phyloP scores from a whole-genome alignment of 2,888 invertebrate genomes.

The Lydus trimaculatus region DNA sequence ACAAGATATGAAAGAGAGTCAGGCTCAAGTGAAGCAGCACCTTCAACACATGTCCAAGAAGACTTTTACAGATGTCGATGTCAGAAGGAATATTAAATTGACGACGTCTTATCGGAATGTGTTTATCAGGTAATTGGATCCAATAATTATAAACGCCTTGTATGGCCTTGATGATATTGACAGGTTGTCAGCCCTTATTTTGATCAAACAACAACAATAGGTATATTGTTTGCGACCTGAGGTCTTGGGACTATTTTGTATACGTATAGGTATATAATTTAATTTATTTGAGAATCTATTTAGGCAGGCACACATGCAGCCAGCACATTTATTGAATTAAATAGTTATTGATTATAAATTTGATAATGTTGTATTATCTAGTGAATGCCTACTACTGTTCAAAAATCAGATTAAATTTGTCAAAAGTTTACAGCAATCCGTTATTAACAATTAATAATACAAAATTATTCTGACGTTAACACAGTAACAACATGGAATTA shows the following conservation, averaged over 20 bases:
- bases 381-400: too few relatives aligned
- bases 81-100: slow-evolving; percentile 37
- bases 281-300: slow-evolving; percentile 1
- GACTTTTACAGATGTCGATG: slow-evolving; percentile 33
- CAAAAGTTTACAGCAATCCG: neutral
- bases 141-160: slow-evolving; percentile 45
- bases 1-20: neutral
- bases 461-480: slow-evolving; percentile 39
- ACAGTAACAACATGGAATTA: slow-evolving; percentile 46
- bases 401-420: neutral
- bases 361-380: neutral
- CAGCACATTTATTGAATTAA: too few relatives aligned
- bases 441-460: slow-evolving; percentile 33
- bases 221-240: neutral
- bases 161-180: slow-evolving; percentile 39
- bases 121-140: slow-evolving; percentile 49
- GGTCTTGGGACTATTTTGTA: neutral
- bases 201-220: slow-evolving; percentile 28
- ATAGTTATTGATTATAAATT: neutral
- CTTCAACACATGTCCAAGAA: slow-evolving; percentile 34
- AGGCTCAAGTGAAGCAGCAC: slow-evolving; percentile 9
- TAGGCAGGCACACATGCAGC: too few relatives aligned
- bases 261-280: too few relatives aligned
- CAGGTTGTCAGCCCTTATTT: slow-evolving; percentile 37
- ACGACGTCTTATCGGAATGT: slow-evolving; percentile 45